These are phyloP conservation scores for Leuciscus waleckii DNA, from an alignment of 2,797 vertebrate genomes.

Conservation along the genomic window DNA sequence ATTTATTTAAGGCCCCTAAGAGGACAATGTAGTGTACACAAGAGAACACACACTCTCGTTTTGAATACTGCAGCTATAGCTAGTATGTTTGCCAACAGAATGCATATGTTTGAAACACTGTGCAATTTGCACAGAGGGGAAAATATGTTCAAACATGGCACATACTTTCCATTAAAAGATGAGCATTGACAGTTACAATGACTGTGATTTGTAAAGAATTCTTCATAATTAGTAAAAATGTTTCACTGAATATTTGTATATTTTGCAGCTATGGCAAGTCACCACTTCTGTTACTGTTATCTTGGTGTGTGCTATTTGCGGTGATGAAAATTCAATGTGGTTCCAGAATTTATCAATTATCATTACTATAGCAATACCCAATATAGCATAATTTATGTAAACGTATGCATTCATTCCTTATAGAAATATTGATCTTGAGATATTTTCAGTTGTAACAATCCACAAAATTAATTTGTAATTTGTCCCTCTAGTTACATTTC, in stretches of 20 bases:
- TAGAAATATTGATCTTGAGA: background rate
- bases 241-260: background rate
- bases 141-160: constrained; percentile 33
- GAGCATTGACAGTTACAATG: background rate
- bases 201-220: background rate
- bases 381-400: background rate
- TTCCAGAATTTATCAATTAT: background rate
- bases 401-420: background rate
- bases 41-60: constrained; percentile 51
- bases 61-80: constrained; percentile 44
- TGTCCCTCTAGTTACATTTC: background rate
- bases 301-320: background rate
- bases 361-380: background rate
- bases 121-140: constrained; percentile 15
- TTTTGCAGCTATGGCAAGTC: background rate
- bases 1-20: constrained; percentile 56
- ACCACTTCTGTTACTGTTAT: background rate
- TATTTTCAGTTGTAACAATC: background rate
- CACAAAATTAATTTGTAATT: background rate
- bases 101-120: constrained; percentile 50
- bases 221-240: background rate
- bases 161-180: constrained; percentile 1
- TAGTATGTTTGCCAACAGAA: constrained; percentile 46
- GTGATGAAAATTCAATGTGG: background rate
- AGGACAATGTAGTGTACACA: constrained; percentile 56